A percentile compares a stretch with the other conserved stretches of the same genome.
Evolutionary conservation across 1,140 invertebrate genomes (phyloP).

Genomic region (Octopus bimaculoides): DNA sequence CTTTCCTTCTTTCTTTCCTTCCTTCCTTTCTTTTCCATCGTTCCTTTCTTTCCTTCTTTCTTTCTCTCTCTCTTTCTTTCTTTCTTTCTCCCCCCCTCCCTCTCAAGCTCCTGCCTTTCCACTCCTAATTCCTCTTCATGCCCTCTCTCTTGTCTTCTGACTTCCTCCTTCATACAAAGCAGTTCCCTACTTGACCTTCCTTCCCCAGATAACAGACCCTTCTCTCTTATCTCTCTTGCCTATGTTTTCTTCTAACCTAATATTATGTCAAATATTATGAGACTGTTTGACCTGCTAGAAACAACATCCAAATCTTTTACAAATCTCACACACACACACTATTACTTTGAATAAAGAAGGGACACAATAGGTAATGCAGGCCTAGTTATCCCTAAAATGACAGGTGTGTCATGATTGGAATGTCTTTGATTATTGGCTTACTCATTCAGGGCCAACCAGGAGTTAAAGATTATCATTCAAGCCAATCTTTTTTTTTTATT

Average conservation of each 20-base stretch:
- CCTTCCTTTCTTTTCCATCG: background rate
- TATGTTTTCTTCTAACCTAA: slow-evolving; percentile 7
- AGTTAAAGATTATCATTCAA: no score
- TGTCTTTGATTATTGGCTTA: no score
- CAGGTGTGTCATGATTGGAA: no score
- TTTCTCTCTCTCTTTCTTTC: slow-evolving; percentile 15
- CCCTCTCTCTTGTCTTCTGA: slow-evolving; percentile 21
- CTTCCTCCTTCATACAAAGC: background rate
- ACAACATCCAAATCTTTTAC: no score
- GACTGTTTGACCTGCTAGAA: no score
- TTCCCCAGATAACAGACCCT: background rate
- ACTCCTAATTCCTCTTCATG: slow-evolving; percentile 4
- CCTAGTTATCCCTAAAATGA: no score
- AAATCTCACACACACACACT: no score
- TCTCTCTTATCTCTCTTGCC: slow-evolving; percentile 11
- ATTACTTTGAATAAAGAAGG: no score
- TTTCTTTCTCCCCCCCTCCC: background rate
- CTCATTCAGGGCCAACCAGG: no score
- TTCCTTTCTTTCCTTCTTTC: background rate
- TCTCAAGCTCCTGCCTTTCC: slow-evolving; percentile 23
- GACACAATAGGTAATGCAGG: no score
- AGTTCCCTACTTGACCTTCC: background rate
- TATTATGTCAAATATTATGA: background rate
- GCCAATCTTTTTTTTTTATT: no score
- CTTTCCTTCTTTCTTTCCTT: background rate